These are phyloP conservation scores for Netelia inedita DNA, from an alignment of 2,888 invertebrate species.

Conservation along the genomic window DNA sequence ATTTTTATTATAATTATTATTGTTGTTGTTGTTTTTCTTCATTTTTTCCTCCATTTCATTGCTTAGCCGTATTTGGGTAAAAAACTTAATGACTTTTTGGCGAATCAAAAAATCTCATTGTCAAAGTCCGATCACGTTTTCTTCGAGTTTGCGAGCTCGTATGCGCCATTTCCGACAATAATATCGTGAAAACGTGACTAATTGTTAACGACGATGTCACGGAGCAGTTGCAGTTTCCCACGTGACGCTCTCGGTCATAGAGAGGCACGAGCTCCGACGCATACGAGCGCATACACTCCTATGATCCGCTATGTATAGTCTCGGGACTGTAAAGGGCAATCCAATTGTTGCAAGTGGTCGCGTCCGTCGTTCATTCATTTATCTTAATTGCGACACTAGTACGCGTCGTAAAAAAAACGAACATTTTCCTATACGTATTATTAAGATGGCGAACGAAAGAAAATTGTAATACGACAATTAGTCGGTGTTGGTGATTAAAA, in stretches of 20 bases:
- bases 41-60: too few relatives aligned
- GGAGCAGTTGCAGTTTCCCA: constrained; percentile 54
- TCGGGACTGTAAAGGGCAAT: constrained; percentile 48
- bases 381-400: constrained; percentile 54
- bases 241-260: constrained; percentile 23
- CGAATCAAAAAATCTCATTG: constrained; percentile 1
- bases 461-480: constrained; percentile 36
- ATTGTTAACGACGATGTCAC: constrained; percentile 56
- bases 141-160: constrained; percentile 51
- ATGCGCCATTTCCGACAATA: constrained; percentile 31
- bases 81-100: background rate
- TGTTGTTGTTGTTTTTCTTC: too few relatives aligned
- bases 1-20: too few relatives aligned
- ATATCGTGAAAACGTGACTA: constrained; percentile 66
- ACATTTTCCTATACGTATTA: constrained; percentile 14
- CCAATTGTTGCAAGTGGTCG: constrained; percentile 61
- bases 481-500: constrained; percentile 23
- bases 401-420: constrained; percentile 19
- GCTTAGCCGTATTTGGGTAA: background rate
- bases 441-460: constrained; percentile 10
- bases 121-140: constrained; percentile 50
- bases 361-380: constrained; percentile 58
- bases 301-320: constrained; percentile 3
- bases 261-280: constrained; percentile 13
- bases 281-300: background rate